These are phyloP conservation scores for Salvelinus namaycush DNA, from an alignment of 2,113 vertebrate species.

Conservation along the genomic window DNA sequence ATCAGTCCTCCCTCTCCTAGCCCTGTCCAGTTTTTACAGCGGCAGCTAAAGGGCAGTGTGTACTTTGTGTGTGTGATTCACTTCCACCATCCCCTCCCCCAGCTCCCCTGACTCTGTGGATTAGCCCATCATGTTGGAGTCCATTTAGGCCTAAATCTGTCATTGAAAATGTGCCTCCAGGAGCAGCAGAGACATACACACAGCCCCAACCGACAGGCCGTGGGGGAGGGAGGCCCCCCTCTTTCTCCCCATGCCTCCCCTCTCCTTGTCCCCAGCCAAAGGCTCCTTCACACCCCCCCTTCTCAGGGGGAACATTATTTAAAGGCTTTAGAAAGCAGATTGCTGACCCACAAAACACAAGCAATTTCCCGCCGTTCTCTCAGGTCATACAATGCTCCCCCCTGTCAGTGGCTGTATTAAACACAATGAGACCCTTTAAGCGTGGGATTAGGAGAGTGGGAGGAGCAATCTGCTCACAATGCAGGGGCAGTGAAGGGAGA, in stretches of 20 bases:
- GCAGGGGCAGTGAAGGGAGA: conserved; percentile 27
- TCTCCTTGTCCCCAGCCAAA: conserved; percentile 23
- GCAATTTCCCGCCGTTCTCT: conserved; percentile 38
- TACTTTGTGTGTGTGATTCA: conserved; percentile 47
- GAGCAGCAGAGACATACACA: conserved; percentile 63
- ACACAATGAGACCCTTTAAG: conserved; percentile 77
- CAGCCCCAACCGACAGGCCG: conserved; percentile 29
- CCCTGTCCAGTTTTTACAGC: conserved; percentile 46
- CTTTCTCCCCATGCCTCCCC: too few species aligned
- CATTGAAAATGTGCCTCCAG: conserved; percentile 74
- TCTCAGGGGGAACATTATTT: conserved; percentile 37
- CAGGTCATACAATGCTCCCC: conserved; percentile 64
- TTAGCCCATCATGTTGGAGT: conserved; percentile 74
- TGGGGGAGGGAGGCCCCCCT: not conserved
- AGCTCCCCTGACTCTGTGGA: conserved; percentile 69
- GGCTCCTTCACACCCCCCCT: conserved; percentile 35
- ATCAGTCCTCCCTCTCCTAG: conserved; percentile 63
- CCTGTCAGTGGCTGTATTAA: conserved; percentile 65
- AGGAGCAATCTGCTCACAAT: conserved; percentile 71
- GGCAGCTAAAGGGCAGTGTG: conserved; percentile 62
- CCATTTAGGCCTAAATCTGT: conserved; percentile 70
- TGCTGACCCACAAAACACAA: conserved; percentile 71
- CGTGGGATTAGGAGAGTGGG: conserved; percentile 58
- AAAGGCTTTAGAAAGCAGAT: conserved; percentile 69
- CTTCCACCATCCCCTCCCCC: conserved; percentile 42